Percentiles rank a stretch among this genome's conserved stretches.
Evolutionary conservation across 2,113 vertebrate genomes (phyloP).

Genomic region (Pagrus major): DNA sequence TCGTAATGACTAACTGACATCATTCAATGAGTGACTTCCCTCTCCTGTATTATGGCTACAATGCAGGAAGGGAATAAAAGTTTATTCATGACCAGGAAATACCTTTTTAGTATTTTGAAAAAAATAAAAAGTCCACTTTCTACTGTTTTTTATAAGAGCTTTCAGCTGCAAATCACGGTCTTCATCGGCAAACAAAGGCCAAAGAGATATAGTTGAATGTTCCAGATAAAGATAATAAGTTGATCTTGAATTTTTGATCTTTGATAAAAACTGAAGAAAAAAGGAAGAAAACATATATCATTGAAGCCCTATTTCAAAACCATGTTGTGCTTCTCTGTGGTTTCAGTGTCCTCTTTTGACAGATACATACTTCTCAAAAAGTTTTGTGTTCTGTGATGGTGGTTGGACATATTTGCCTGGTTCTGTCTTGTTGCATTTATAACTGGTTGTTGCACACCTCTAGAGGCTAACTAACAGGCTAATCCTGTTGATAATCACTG

Average conservation of each 20-base stretch:
- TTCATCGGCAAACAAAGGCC: background rate
- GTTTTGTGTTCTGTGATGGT: background rate
- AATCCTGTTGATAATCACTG: background rate
- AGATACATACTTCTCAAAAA: background rate
- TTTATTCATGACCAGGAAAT: background rate
- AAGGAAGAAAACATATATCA: background rate
- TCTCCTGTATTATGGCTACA: background rate
- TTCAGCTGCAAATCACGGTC: background rate
- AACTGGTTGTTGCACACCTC: constrained; percentile 1
- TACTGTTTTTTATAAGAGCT: background rate
- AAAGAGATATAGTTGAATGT: background rate
- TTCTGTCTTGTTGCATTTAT: constrained; percentile 15
- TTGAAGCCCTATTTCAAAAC: constrained; percentile 27
- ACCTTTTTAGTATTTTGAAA: background rate
- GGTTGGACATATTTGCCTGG: background rate
- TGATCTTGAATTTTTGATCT: background rate
- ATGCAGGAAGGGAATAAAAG: too few species aligned
- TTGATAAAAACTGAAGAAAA: background rate
- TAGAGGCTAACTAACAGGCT: constrained; percentile 30
- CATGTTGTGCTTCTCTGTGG: constrained; percentile 24
- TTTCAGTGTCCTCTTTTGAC: constrained; percentile 3
- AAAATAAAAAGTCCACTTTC: background rate
- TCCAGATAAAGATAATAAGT: background rate
- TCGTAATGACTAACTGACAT: background rate
- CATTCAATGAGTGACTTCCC: background rate